Percentiles rank a stretch among this genome's conserved stretches.
These are phyloP conservation scores for Eospalax fontanierii DNA, from an alignment of 2,797 vertebrate genomes.

Conservation along the genomic window DNA sequence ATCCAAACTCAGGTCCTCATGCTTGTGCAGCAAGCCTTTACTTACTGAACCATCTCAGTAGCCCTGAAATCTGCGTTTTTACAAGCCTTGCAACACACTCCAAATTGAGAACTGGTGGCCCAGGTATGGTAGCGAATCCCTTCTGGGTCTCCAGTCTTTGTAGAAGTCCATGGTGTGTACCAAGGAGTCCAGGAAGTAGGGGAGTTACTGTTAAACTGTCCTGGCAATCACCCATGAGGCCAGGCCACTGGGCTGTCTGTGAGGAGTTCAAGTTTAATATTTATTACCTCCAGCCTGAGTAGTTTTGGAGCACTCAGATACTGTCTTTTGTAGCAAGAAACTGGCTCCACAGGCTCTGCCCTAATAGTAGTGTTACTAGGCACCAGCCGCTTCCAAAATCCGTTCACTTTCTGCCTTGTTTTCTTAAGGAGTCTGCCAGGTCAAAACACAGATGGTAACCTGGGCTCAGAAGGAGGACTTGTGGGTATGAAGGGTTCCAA, in stretches of 20 bases:
- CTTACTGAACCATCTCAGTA: too few relatives aligned
- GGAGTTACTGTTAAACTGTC: fast-evolving
- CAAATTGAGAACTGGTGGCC: neutral
- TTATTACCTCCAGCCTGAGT: neutral
- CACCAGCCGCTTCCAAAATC: neutral
- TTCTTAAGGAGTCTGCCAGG: neutral
- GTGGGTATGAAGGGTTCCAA: neutral
- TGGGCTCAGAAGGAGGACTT: neutral
- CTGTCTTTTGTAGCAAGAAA: neutral
- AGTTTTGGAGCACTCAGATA: neutral
- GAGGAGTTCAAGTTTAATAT: neutral
- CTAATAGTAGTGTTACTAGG: too few relatives aligned
- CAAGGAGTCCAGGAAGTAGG: neutral
- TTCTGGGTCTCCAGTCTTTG: neutral
- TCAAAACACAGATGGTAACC: neutral
- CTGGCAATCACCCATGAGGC: neutral
- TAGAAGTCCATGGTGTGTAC: fast-evolving
- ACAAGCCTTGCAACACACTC: fast-evolving
- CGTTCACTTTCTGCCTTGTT: neutral
- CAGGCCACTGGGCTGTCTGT: neutral
- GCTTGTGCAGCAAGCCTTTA: too few relatives aligned
- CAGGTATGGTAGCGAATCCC: fast-evolving
- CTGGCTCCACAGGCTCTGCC: neutral
- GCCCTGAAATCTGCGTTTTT: neutral
- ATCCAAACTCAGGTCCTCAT: too few relatives aligned